Base-by-base conservation (phyloP, 2,797 vertebrate species). In the Eidolon dupreanum region DNA sequence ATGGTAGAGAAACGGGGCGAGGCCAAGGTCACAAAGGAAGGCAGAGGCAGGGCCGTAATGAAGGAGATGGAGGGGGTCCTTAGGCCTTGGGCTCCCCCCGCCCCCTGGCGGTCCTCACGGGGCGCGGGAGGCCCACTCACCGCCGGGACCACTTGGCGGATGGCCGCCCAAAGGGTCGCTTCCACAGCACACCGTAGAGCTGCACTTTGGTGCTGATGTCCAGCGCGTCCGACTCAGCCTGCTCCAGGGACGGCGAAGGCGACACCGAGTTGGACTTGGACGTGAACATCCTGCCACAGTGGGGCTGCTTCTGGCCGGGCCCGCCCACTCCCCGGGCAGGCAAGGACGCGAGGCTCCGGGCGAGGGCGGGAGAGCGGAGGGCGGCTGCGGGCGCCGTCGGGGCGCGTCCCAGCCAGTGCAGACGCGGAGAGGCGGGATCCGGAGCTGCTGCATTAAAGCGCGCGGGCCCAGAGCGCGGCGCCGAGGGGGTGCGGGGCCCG, bases 181-280 rank as follows among this genome's bases (percentile, higher is more conserved):
- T 99, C 99, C 99, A 99, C 97, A 99, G 99, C 53, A 99, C 99
- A 0, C 99, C 99, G 0, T 99, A 99, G 78, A 99, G 99, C 98
- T 99, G 99, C 98, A 99, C 99, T 98, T 99, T 99, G 98, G 99
- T 99, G 98, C 99, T 99, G 98, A 99, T 99, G 98, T 99, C 99
- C 99, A 99, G 96, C 89, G 98, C 99, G 53, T 99, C 99, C 0
- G 99, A 98, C 97, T 99, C 99, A 0, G 99, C 97, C 96, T 99
- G 99, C 97, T 99, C 99, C 99, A 99, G 99, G 97, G 99, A 99
- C 0, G 99, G 98, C 98, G 99, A 99, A 75, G 99, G 99, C 4
- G 99, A 99, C 68, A 99, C 98, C 10, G 99, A 98, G 95, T 98
- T 99, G 98, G 98, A 98, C 98, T 99, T 99, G 57, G 99, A 99